phyloP scores from a whole-genome alignment of 92 coral and sea anemone species.

The Zoanthus sociatus region DNA sequence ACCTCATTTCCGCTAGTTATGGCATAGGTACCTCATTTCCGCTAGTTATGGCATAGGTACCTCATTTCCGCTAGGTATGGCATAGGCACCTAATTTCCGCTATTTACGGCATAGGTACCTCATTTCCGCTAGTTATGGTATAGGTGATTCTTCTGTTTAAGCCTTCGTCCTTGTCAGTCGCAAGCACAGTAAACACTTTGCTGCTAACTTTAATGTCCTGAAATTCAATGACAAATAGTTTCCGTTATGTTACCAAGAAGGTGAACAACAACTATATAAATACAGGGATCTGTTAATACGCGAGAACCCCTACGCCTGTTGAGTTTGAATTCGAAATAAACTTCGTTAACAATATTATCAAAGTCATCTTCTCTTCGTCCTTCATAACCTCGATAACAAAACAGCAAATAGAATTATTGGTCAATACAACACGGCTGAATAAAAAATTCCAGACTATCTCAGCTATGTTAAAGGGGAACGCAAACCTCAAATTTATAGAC shows the following conservation, averaged over 20 bases:
- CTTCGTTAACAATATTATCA: too few relatives aligned
- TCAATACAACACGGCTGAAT: too few relatives aligned
- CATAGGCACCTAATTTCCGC: background rate
- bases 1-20: too few relatives aligned
- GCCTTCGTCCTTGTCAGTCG: background rate
- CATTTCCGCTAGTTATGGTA: background rate
- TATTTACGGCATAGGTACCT: background rate
- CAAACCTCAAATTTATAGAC: too few relatives aligned
- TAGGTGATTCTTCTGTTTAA: background rate
- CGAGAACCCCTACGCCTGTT: too few relatives aligned
- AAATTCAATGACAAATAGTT: background rate
- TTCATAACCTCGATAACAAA: too few relatives aligned
- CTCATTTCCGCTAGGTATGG: background rate
- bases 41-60: background rate
- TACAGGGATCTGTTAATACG: too few relatives aligned
- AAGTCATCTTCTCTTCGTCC: too few relatives aligned
- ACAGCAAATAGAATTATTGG: too few relatives aligned
- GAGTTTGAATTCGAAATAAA: too few relatives aligned
- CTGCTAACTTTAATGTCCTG: constrained; percentile 9
- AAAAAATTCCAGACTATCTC: too few relatives aligned
- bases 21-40: background rate
- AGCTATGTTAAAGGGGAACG: too few relatives aligned
- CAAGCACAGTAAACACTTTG: background rate
- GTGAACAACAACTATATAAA: background rate
- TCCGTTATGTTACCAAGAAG: background rate